Evolutionary conservation across 35 echinoderm and acorn worm species (phyloP).

Genomic region (Chiridota heheva): DNA sequence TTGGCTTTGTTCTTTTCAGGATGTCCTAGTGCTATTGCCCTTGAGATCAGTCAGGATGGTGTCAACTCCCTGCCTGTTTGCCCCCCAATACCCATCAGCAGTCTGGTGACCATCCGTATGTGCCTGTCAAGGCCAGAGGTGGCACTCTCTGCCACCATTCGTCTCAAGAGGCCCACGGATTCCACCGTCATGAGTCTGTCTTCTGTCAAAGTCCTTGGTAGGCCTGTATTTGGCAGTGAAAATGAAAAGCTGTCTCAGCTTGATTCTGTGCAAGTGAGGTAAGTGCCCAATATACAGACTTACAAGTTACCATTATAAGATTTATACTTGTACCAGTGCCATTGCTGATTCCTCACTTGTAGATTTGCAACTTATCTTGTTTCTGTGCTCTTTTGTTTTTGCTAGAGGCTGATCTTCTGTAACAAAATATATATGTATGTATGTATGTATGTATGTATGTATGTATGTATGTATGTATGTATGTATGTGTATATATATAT

Average conservation of each 20-base stretch:
- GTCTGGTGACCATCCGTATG: slow-evolving; percentile 81
- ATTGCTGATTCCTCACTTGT: not conserved
- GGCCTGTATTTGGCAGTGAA: slow-evolving; percentile 64
- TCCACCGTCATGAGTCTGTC: slow-evolving; percentile 85
- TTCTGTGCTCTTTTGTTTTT: not conserved
- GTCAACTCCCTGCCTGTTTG: slow-evolving; percentile 68
- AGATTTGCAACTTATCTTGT: not conserved
- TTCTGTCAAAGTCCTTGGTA: slow-evolving; percentile 77
- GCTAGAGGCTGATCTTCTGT: no score
- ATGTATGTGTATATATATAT: no score
- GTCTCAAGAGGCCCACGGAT: slow-evolving; percentile 75
- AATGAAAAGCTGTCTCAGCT: not conserved
- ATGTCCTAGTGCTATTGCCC: slow-evolving; percentile 77
- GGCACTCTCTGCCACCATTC: slow-evolving; percentile 62
- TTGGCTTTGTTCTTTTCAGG: slow-evolving; percentile 33
- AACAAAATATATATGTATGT: no score
- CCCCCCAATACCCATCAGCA: slow-evolving; percentile 86
- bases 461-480: no score
- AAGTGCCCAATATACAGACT: no score
- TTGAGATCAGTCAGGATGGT: slow-evolving; percentile 87
- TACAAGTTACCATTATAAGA: no score
- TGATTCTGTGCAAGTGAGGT: slow-evolving; percentile 29
- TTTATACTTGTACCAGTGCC: not conserved
- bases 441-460: no score
- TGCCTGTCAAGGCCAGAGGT: slow-evolving; percentile 73